These are phyloP conservation scores for Diachasmimorpha longicaudata DNA, from an alignment of 1,140 invertebrate genomes.

Conservation along the genomic window DNA sequence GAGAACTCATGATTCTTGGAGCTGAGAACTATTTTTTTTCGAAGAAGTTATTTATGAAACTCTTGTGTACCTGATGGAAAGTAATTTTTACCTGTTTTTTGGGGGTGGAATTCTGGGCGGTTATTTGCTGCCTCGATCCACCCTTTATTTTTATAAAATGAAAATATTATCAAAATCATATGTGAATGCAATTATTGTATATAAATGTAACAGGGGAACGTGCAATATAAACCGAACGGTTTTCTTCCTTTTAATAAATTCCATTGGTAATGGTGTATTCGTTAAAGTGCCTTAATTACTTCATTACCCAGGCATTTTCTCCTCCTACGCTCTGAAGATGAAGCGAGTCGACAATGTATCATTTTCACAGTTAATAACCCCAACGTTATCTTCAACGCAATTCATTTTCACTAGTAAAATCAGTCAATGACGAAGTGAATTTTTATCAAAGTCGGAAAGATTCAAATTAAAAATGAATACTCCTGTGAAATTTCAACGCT, in stretches of 20 bases:
- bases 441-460: too few species aligned
- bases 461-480: too few species aligned
- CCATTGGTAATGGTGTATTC: background rate
- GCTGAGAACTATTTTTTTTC: background rate
- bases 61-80: background rate
- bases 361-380: too few species aligned
- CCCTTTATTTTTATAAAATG: background rate
- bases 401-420: too few species aligned
- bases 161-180: background rate
- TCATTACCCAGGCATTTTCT: background rate
- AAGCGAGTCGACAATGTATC: too few species aligned
- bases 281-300: background rate
- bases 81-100: background rate
- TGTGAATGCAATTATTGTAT: background rate
- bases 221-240: slow-evolving; percentile 27
- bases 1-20: slow-evolving; percentile 46
- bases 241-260: background rate
- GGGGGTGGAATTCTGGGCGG: too few species aligned
- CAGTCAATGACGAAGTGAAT: too few species aligned
- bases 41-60: background rate
- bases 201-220: slow-evolving; percentile 24
- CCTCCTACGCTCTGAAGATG: too few species aligned
- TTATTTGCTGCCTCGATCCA: background rate
- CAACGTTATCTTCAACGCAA: too few species aligned
- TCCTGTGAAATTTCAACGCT: too few species aligned